Evolutionary conservation across 2,888 invertebrate species (phyloP), one percentile per base, ranked within the genome.

Genomic region (Pemphredon lugubris): DNA sequence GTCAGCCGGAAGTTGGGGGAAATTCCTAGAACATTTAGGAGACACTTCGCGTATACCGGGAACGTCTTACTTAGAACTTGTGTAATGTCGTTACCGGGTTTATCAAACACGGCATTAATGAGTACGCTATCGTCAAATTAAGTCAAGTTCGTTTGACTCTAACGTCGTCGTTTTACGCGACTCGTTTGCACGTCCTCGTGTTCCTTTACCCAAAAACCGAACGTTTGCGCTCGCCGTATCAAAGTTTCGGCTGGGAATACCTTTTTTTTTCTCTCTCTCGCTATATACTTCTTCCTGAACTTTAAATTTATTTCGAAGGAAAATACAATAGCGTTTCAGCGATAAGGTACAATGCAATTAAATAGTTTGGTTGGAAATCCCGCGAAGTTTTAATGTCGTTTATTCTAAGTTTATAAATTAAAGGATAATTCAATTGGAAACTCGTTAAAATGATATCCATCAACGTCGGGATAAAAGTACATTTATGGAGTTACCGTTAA

Each of bases 1-100:
- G 60, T 65, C 54, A 64, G 57, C n/a, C 47, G 60, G 47, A 66
- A 72, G 68, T 77, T 77, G 40, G 40, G n/a, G 65, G 60, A 61
- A 61, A 59, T 76, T 66, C 61, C 64, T 53, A 45, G 40, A 48
- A 60, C 54, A 75, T 75, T 66, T 58, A 47, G 60, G 73, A 73
- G 44, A 73, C 66, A 64, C 64, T 66, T 69, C 48, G 32, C 18
- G 37, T 47, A 64, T 53, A 30, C 51, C 13, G 42, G 30, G 44
- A 44, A 34, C 30, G 60, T 67, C 61, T 69, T 67, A 67, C 61
- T 63, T 59, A 30, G 51, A 73, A 63, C 34, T 77, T 61, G 44
- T 23, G 48, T 59, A 72, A 69, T 23, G n/a, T 42, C 40, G 50
- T 73, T 75, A 67, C 53, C 39, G 54, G 37, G 54, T 58, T 65